Percentiles rank a stretch among this genome's conserved stretches.
These are phyloP conservation scores for Corvus moneduloides DNA, from an alignment of 2,113 vertebrate genomes.

Conservation along the genomic window DNA sequence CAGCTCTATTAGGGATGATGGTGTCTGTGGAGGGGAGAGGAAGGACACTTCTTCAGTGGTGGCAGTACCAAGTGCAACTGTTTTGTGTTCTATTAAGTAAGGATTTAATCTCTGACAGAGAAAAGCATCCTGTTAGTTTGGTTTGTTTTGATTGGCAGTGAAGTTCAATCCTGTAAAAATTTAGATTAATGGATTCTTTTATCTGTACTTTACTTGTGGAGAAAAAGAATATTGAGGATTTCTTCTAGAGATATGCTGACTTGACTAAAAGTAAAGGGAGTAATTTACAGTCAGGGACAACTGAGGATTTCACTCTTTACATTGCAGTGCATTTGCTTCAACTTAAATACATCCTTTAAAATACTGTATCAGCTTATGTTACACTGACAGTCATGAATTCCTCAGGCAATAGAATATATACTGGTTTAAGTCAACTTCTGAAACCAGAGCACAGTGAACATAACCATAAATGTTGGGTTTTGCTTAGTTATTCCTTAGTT, in stretches of 20 bases:
- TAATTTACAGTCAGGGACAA: neutral
- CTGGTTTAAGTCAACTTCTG: slow-evolving; percentile 12
- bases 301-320: slow-evolving; percentile 13
- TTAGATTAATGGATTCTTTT: slow-evolving; percentile 59
- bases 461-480: neutral
- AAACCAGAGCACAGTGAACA: neutral
- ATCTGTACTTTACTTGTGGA: slow-evolving; percentile 27
- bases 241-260: slow-evolving; percentile 33
- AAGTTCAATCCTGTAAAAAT: slow-evolving; percentile 53
- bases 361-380: slow-evolving; percentile 33
- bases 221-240: slow-evolving; percentile 14
- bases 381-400: slow-evolving; percentile 30
- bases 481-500: neutral
- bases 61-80: slow-evolving; percentile 21
- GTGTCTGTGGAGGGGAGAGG: neutral
- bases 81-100: slow-evolving; percentile 41
- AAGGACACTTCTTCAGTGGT: slow-evolving; percentile 26
- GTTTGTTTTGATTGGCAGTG: slow-evolving; percentile 50
- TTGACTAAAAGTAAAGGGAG: slow-evolving; percentile 11
- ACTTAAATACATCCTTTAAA: slow-evolving; percentile 9
- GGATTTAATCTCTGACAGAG: slow-evolving; percentile 51
- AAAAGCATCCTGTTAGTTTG: slow-evolving; percentile 32
- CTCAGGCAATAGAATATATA: neutral
- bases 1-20: slow-evolving; percentile 9
- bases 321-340: slow-evolving; percentile 8